Evolutionary conservation across 1,140 invertebrate genomes (phyloP), one percentile per base, ranked within the genome.

Genomic region (Goniozus legneri): DNA sequence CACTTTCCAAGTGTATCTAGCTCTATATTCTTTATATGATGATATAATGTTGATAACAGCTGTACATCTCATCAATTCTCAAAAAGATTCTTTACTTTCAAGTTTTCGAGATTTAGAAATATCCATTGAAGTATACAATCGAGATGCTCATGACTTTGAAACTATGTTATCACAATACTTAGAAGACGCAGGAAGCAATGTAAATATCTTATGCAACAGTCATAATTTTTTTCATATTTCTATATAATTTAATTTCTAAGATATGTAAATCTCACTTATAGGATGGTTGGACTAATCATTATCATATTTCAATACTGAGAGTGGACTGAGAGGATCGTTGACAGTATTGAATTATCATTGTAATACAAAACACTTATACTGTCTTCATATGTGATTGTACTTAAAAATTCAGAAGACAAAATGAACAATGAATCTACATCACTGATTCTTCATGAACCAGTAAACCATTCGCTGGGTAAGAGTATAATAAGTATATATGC

Each of bases 111-210:
- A 99, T 76, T 96, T 95, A 2, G 98, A 99, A 76, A 76, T 98
- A 1, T 90, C 89, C 12, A 85, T 99, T 31, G 84, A 98, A 1
- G 94, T 97, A 70, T 97, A 98, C 76, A 94, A 99, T 76, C 86
- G 89, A 21, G 88, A 90, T 60, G 89, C 84, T 16, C 89, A 95
- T 76, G 90, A 94, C 65, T 75, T 99, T 1, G 87, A 91, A 61
- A 98, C 97, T 1, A 79, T 97, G 3, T 98, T 95, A 18, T 79
- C 99, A 50, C 97, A 99, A 81, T 97, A 96, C 70, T 99, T 98
- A 79, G 97, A 99, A 79, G 95, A 98, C 60, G 92, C 97, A 63
- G 93, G 97, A 60, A 89, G 97, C 69, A 88, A 88, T 76, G 91
- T 92, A 77, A n/a, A n/a, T n/a, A n/a, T n/a, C n/a, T n/a, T n/a